Base-by-base conservation (phyloP, 1,140 invertebrate genomes). In the Dreissena polymorpha region DNA sequence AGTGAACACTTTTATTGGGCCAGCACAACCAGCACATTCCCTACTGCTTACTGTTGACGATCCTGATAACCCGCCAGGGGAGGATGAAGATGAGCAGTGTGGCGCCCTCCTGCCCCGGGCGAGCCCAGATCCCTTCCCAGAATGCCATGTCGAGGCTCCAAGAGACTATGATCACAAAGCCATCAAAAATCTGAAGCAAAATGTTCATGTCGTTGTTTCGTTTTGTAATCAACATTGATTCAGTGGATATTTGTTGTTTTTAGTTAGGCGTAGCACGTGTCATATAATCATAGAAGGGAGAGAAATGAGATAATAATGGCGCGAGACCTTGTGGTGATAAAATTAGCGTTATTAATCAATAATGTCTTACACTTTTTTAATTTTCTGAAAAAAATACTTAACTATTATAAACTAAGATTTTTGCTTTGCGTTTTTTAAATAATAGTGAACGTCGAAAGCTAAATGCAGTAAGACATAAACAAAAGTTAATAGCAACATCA, bases 21-120 rank as follows among this genome's bases (percentile, higher is more conserved):
- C 2, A 2, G 39, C 39, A 39, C 2, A 39, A 39, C 39, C 39
- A 2, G 3, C 8, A 39, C 8, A 39, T 39, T 39, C 39, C 39
- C 39, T 39, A 39, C 12, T 53, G 85, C 89, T 87, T 84, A 91
- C 91, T 91, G 71, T 91, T 91, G 7, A 91, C 91, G 70, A 91
- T 91, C 86, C 91, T 91, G 49, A 91, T 87, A 3, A 91, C 90
- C 84, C 91, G 86, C 91, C 91, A 91, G 8, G 91, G 91, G n/a
- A 91, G 60, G 23, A 91, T 88, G 60, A 89, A 87, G 27, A 91
- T 90, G 13, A 91, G 69, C 60, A 91, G 86, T 1, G 89, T 91
- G 3, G 90, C 91, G n/a, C 89, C 91, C 79, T 91, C 88, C 8
- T 86, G 84, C 13, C 89, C 90, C 13, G 90, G 89, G 53, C 89